phyloP scores from a whole-genome alignment of 2,113 vertebrate genomes.

The Malaclemys terrapin region DNA sequence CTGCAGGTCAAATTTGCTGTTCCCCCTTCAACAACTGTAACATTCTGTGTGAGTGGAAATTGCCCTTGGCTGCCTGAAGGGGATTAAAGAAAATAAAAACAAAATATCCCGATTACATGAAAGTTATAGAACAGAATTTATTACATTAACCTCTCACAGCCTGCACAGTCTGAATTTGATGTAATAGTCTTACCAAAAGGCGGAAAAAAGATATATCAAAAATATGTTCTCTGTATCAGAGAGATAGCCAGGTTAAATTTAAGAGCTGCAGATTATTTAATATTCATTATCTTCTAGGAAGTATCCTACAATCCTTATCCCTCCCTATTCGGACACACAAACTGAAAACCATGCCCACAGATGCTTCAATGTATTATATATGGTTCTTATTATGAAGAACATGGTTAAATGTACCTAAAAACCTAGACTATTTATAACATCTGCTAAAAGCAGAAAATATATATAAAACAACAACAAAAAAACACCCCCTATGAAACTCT shows the following conservation, averaged over 20 bases:
- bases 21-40: slow-evolving; percentile 95
- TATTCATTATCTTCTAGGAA: neutral
- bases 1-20: slow-evolving; percentile 97
- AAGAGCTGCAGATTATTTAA: fast-evolving
- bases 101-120: slow-evolving; percentile 47
- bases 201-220: neutral
- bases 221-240: neutral
- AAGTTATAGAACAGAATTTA: slow-evolving; percentile 53
- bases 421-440: neutral
- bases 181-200: slow-evolving; percentile 10
- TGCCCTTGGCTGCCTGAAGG: slow-evolving; percentile 92
- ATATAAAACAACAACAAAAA: neutral
- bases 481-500: neutral
- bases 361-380: neutral
- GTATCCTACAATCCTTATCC: neutral
- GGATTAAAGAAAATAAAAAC: slow-evolving; percentile 2
- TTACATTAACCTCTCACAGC: slow-evolving; percentile 30
- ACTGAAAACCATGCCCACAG: neutral
- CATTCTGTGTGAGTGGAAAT: slow-evolving; percentile 95
- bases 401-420: neutral
- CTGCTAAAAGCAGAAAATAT: fast-evolving
- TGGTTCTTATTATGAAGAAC: neutral
- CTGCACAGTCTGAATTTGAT: neutral
- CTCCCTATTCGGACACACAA: neutral
- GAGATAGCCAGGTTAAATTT: neutral